phyloP scores from a whole-genome alignment of 1,140 invertebrate species.

The Saccostrea glomerata region DNA sequence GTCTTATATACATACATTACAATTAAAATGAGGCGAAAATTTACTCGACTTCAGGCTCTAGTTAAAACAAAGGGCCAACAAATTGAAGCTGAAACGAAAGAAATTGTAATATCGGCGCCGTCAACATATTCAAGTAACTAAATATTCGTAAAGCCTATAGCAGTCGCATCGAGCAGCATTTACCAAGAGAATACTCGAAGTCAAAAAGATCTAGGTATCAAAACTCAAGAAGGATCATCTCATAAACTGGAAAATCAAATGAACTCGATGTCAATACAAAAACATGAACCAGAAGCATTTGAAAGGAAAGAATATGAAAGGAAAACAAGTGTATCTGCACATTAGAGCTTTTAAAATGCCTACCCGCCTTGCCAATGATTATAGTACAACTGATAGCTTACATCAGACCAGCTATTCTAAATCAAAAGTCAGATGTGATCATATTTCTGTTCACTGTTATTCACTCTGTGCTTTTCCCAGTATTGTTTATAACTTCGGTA shows the following conservation, averaged over 20 bases:
- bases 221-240: neutral
- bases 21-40: neutral
- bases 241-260: neutral
- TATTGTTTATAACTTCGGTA: neutral
- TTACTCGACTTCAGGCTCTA: neutral
- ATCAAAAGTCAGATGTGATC: neutral
- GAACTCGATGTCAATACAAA: neutral
- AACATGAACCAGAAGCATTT: too few species aligned
- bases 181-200: neutral
- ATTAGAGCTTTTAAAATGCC: neutral
- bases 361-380: neutral
- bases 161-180: neutral
- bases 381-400: neutral
- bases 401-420: neutral
- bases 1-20: neutral
- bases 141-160: too few species aligned
- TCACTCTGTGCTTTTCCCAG: neutral
- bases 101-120: too few species aligned
- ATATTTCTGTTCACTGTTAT: neutral
- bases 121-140: too few species aligned
- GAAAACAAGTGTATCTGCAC: neutral
- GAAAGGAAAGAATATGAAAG: neutral
- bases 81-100: too few species aligned
- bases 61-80: too few species aligned
- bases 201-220: neutral